These are phyloP conservation scores for Andrena cerasifolii DNA, from an alignment of 1,140 invertebrate genomes.

Conservation along the genomic window DNA sequence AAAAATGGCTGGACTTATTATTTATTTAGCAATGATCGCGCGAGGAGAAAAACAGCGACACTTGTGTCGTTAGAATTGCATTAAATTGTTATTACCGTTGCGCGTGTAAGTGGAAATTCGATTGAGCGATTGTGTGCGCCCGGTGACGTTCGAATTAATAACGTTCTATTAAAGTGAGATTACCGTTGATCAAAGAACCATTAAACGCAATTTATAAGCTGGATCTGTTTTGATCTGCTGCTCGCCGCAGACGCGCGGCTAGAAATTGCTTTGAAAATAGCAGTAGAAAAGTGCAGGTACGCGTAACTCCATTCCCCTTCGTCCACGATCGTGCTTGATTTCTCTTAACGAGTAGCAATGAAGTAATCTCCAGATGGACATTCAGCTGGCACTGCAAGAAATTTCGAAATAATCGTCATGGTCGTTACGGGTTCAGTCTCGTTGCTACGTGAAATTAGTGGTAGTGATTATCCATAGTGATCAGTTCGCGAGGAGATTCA, in stretches of 20 bases:
- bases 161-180: constrained; percentile 28
- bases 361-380: background rate
- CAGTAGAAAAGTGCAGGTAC: background rate
- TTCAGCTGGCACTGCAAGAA: too few species aligned
- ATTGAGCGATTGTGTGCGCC: constrained; percentile 9
- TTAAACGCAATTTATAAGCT: constrained; percentile 24
- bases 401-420: too few species aligned
- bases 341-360: background rate
- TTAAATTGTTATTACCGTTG: constrained; percentile 14
- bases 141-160: constrained; percentile 19
- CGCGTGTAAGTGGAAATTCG: constrained; percentile 14
- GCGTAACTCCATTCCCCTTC: background rate
- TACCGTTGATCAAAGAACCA: constrained; percentile 32
- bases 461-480: too few species aligned
- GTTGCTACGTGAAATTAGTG: too few species aligned
- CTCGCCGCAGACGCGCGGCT: too few species aligned
- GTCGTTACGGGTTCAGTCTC: too few species aligned
- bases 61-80: constrained; percentile 6
- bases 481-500: too few species aligned
- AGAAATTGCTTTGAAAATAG: background rate
- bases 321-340: background rate
- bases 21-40: too few species aligned
- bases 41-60: constrained; percentile 9
- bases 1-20: background rate
- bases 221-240: constrained; percentile 12